Evolutionary conservation across 2,888 invertebrate species (phyloP), one percentile per base, ranked within the genome.

Genomic region (Boloria euphrosyne): DNA sequence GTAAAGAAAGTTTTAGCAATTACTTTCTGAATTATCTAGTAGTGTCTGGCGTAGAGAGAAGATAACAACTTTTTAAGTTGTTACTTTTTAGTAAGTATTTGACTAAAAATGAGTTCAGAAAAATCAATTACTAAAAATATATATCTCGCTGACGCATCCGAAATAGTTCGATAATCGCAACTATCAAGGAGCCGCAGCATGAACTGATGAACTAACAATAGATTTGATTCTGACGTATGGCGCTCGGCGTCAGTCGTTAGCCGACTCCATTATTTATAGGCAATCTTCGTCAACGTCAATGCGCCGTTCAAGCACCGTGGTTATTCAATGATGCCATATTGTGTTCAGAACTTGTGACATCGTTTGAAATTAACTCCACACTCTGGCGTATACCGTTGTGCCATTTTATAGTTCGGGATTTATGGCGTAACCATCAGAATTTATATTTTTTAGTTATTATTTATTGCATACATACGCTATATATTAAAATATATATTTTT

Each of bases 231-330:
- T 70, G 73, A 71, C 68, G 67, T 69, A 65, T 70, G 65, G 68
- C 71, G 69, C 67, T 62, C 58, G 67, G 64, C 70, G 68, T 63
- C 63, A 71, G 65, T 75, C 69, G 72, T 74, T 73, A 73, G 69
- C 62, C 69, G 66, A 69, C 69, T 70, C 72, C 66, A 73, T 75
- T 75, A 74, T 74, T 74, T 75, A 74, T 73, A 69, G 74, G 69
- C 71, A 70, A 74, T 72, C 74, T 74, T 74, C 74, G 72, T 74
- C 71, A 73, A 69, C 66, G 71, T 72, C 73, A 75, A 66, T 70
- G 70, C 53, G 55, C 67, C 65, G 68, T 65, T 65, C 62, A 62
- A 67, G 68, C 64, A 60, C 62, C 58, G 62, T 60, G 69, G 66
- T 68, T 68, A 68, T 70, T 66, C 68, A 66, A 68, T 68, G 62